Evolutionary conservation across 2,113 vertebrate genomes (phyloP).

Genomic region (Rhinoptilus africanus): DNA sequence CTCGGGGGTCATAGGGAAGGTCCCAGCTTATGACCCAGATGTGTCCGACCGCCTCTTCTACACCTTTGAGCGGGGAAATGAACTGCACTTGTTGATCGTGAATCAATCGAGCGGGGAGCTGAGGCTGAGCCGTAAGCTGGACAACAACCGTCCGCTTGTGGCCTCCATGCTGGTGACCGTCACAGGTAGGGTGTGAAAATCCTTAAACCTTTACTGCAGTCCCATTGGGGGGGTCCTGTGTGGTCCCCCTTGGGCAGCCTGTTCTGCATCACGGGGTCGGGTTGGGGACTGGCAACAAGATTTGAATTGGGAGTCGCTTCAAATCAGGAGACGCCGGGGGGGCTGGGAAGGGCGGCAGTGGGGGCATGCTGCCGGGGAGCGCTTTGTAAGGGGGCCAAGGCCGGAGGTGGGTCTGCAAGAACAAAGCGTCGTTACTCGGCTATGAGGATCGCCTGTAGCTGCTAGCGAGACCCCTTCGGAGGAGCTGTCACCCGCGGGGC

Average conservation of each 20-base stretch:
- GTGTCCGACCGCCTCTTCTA: slow-evolving; percentile 93
- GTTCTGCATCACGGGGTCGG: fast-evolving
- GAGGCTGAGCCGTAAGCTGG: slow-evolving; percentile 92
- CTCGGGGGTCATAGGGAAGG: slow-evolving; percentile 89
- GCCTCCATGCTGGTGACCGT: slow-evolving; percentile 96
- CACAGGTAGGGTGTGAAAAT: slow-evolving; percentile 83
- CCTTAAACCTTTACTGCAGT: not conserved
- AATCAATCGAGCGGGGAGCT: slow-evolving; percentile 96
- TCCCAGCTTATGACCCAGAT: slow-evolving; percentile 94
- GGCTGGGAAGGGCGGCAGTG: not conserved
- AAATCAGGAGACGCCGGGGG: fast-evolving
- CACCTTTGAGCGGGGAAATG: slow-evolving; percentile 94
- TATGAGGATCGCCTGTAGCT: not conserved
- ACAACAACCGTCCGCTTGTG: slow-evolving; percentile 96
- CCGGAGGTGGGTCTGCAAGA: not conserved
- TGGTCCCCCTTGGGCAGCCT: not conserved
- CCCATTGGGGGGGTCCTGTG: fast-evolving
- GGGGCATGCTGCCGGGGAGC: not conserved
- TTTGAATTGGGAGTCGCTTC: not conserved
- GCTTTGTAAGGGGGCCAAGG: not conserved
- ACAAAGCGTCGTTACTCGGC: slow-evolving; percentile 48
- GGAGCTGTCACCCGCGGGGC: not conserved
- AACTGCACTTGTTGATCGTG: slow-evolving; percentile 92
- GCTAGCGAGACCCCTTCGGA: not conserved
- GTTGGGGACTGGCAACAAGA: not conserved